Base-by-base conservation (phyloP, 2,888 invertebrate species). In the Pilophorus perplexus region DNA sequence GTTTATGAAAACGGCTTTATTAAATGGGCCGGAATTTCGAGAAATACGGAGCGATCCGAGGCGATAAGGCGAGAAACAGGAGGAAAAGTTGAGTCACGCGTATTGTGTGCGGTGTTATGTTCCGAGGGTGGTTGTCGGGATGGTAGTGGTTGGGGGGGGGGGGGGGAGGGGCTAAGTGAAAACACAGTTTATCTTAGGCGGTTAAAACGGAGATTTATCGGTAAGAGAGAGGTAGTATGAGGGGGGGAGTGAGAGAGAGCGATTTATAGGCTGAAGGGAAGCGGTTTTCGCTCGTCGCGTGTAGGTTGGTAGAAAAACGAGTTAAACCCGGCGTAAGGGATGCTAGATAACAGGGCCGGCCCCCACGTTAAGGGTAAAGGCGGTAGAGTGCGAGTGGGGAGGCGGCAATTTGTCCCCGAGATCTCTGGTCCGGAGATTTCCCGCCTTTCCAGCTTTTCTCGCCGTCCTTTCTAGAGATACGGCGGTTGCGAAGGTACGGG, bases 311-410 rank as follows among this genome's bases (percentile, higher is more conserved):
- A 46, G 46, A 46, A 46, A 46, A 46, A 46, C 46, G 46, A 46
- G 46, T 46, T 46, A 46, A 46, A 46, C 46, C n/a, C 46, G 46
- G 46, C 46, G 46, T 46, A 46, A 46, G 46, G 46, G 46, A 46
- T 23, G 46, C 23, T 46, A 46, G 46, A 46, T 46, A 46, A 46
- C 46, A 46, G 46, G 22, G 23, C 22, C 23, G 46, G 46, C 23
- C 14, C 25, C 22, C 10, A 44, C 22, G 23, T 23, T 44, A 20
- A 23, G 44, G 44, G 44, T 44, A 46, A 46, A 46, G n/a, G 23
- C 6, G 22, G 38, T 14, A 38, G 38, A 38, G 38, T 14, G 46
- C 4, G 46, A 46, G 46, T 6, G 46, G 46, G 46, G 46, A 25
- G 23, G 46, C 22, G 46, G 46, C 46, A 46, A 46, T 46, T 46